Conservation (phyloP, 2,888 invertebrate species). For the Carpatolechia fugitivella region DNA sequence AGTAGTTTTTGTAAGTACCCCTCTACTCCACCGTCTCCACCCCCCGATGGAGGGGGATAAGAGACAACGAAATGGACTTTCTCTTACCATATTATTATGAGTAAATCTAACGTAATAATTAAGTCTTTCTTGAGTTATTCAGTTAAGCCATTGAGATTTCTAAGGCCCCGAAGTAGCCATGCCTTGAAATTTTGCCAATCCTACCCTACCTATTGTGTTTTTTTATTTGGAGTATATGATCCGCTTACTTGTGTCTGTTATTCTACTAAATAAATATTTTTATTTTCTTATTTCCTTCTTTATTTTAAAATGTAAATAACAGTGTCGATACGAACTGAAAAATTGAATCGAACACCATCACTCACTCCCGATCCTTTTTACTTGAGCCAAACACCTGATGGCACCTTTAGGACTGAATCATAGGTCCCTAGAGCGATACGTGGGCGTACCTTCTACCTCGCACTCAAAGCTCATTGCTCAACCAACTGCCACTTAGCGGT, state of each 20-base stretch:
- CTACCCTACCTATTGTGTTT: no score
- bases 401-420: slow-evolving; percentile 41
- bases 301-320: background rate
- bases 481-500: slow-evolving; percentile 44
- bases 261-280: background rate
- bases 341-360: background rate
- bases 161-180: no score
- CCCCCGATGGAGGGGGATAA: slow-evolving; percentile 27
- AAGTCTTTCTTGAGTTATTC: no score
- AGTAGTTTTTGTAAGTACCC: slow-evolving; percentile 49
- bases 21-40: background rate
- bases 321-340: background rate
- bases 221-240: no score
- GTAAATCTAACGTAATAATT: no score
- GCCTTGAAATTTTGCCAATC: no score
- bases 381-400: slow-evolving; percentile 32
- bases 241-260: background rate
- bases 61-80: background rate
- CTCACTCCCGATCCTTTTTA: background rate
- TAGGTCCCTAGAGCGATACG: slow-evolving; percentile 34
- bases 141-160: no score
- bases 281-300: background rate
- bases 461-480: slow-evolving; percentile 34
- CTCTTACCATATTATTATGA: background rate
- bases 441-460: slow-evolving; percentile 22